Evolutionary conservation across 2,113 vertebrate genomes (phyloP).

Genomic region (Cercopithecus mona): DNA sequence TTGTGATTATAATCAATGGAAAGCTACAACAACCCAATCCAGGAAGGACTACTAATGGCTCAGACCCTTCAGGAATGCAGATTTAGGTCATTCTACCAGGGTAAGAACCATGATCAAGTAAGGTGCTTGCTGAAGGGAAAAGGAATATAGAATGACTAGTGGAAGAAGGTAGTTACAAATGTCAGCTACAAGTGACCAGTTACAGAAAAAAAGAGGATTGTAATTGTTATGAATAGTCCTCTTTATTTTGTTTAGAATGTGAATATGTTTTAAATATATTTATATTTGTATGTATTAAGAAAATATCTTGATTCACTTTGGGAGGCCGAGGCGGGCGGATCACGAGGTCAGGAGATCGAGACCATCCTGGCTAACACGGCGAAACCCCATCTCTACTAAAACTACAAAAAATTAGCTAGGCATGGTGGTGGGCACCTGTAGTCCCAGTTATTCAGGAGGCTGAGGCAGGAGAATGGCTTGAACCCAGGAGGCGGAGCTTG

Average conservation of each 20-base stretch:
- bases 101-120: not conserved
- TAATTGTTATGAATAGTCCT: not conserved
- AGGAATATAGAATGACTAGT: not conserved
- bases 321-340: too few species aligned
- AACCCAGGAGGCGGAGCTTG: too few species aligned
- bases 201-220: not conserved
- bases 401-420: too few species aligned
- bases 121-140: not conserved
- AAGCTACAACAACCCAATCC: not conserved
- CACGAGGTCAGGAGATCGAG: too few species aligned
- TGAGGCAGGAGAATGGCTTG: too few species aligned
- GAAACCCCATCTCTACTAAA: too few species aligned
- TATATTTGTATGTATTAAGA: not conserved
- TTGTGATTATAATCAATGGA: not conserved
- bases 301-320: not conserved
- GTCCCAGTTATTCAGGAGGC: too few species aligned
- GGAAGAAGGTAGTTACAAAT: not conserved
- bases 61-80: not conserved
- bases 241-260: not conserved
- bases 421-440: too few species aligned
- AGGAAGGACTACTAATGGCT: not conserved
- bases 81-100: not conserved
- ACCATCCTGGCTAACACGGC: too few species aligned
- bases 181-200: not conserved
- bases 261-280: not conserved